These are phyloP conservation scores for Gasterosteus nipponicus DNA, from an alignment of 2,113 vertebrate genomes.

Conservation along the genomic window DNA sequence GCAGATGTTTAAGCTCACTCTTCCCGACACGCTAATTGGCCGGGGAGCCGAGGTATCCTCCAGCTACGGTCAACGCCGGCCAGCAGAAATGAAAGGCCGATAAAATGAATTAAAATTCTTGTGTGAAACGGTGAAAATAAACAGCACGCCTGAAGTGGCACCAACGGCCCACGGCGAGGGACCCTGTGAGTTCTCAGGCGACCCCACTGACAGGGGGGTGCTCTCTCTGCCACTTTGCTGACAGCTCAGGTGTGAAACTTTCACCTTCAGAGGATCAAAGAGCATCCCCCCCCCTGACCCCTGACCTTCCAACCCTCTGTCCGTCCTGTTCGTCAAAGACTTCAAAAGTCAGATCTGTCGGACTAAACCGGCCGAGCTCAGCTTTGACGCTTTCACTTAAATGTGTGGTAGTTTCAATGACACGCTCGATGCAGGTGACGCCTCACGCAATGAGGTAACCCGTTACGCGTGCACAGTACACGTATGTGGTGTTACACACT, in stretches of 20 bases:
- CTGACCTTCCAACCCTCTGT: neutral
- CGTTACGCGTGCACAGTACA: neutral
- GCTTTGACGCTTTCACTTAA: too few species aligned
- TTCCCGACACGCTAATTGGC: conserved; percentile 95
- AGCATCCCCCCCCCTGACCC: too few species aligned
- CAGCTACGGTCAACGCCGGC: conserved; percentile 88
- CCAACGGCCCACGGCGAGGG: conserved; percentile 87
- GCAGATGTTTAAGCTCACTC: conserved; percentile 90
- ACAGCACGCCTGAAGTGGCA: conserved; percentile 94
- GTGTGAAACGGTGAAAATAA: conserved; percentile 98
- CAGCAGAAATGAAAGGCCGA: conserved; percentile 74
- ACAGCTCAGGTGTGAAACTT: conserved; percentile 90
- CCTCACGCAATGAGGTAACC: neutral
- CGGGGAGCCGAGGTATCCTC: conserved; percentile 82
- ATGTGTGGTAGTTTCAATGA: too few species aligned
- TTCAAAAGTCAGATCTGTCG: neutral
- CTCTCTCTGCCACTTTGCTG: conserved; percentile 8
- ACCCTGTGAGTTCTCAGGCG: conserved; percentile 91
- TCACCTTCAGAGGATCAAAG: conserved; percentile 81
- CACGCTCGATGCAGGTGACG: too few species aligned
- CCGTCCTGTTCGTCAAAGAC: conserved; percentile 48
- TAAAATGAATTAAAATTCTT: conserved; percentile 98
- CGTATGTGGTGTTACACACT: too few species aligned
- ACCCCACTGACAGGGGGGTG: conserved; percentile 53
- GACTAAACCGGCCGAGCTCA: neutral